phyloP scores from a whole-genome alignment of 2,888 invertebrate genomes.

The Agrypnus murinus region DNA sequence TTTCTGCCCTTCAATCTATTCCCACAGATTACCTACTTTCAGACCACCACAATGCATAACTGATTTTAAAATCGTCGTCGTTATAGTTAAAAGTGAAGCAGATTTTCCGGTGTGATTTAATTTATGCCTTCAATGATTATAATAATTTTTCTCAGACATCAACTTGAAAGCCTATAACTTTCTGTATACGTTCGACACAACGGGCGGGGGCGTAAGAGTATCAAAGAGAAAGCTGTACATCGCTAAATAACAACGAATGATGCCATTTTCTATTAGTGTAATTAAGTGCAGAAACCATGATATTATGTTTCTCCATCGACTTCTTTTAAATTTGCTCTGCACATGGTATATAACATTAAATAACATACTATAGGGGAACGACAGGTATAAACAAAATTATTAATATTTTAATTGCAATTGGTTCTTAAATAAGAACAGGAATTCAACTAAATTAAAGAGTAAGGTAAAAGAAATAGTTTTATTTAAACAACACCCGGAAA shows the following conservation, averaged over 20 bases:
- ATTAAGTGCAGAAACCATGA: constrained; percentile 38
- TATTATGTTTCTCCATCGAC: constrained; percentile 22
- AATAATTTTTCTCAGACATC: constrained; percentile 29
- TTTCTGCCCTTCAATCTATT: too few relatives aligned
- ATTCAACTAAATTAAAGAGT: too few relatives aligned
- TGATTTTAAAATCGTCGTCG: background rate
- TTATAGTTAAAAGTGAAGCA: constrained; percentile 5
- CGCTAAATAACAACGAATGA: constrained; percentile 41
- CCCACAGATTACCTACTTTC: too few relatives aligned
- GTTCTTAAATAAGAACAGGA: too few relatives aligned
- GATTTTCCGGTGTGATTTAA: background rate
- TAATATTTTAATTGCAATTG: too few relatives aligned
- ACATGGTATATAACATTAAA: too few relatives aligned
- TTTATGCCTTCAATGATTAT: background rate
- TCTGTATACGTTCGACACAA: constrained; percentile 23
- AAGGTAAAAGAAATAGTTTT: too few relatives aligned
- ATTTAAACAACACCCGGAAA: too few relatives aligned
- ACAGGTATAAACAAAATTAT: too few relatives aligned
- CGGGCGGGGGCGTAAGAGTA: constrained; percentile 43
- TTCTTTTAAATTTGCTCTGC: constrained; percentile 27
- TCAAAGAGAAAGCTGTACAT: constrained; percentile 49
- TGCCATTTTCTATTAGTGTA: constrained; percentile 36
- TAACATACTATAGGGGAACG: too few relatives aligned
- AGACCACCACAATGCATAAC: too few relatives aligned
- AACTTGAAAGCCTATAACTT: constrained; percentile 34